These are phyloP conservation scores for Ochropleura leucogaster DNA, from an alignment of 2,888 invertebrate genomes.

Conservation along the genomic window DNA sequence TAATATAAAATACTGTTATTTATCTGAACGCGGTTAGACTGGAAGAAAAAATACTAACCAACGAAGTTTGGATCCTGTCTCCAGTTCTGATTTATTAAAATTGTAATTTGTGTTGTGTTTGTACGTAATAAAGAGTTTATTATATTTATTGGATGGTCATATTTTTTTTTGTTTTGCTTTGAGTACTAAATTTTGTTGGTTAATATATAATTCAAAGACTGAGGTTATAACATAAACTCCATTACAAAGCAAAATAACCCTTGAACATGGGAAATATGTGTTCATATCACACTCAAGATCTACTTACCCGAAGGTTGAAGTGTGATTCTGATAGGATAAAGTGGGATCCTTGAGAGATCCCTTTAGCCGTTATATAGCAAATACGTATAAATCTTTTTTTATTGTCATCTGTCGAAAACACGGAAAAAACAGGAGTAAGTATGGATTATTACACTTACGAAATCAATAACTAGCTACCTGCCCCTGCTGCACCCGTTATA, in stretches of 20 bases:
- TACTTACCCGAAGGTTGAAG: conserved; percentile 28
- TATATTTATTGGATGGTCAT: too few species aligned
- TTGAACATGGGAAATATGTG: conserved; percentile 4
- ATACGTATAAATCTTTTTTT: conserved; percentile 30
- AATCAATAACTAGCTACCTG: neutral
- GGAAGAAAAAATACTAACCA: too few species aligned
- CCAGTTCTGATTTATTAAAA: too few species aligned
- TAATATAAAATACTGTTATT: too few species aligned
- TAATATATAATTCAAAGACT: too few species aligned
- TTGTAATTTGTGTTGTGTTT: too few species aligned
- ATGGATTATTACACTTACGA: neutral
- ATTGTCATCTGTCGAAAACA: conserved; percentile 22
- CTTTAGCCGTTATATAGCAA: conserved; percentile 13
- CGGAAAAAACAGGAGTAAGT: neutral
- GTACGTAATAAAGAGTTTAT: too few species aligned
- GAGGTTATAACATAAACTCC: neutral
- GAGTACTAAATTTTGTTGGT: too few species aligned
- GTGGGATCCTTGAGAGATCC: conserved; percentile 26
- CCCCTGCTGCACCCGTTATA: neutral
- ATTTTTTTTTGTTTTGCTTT: too few species aligned
- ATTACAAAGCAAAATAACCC: conserved; percentile 26
- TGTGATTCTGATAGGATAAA: conserved; percentile 47
- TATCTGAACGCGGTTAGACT: too few species aligned
- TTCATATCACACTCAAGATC: conserved; percentile 28
- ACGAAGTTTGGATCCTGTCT: too few species aligned